Evolutionary conservation across 2,888 invertebrate genomes (phyloP).

Genomic region (Stomorhina lunata): DNA sequence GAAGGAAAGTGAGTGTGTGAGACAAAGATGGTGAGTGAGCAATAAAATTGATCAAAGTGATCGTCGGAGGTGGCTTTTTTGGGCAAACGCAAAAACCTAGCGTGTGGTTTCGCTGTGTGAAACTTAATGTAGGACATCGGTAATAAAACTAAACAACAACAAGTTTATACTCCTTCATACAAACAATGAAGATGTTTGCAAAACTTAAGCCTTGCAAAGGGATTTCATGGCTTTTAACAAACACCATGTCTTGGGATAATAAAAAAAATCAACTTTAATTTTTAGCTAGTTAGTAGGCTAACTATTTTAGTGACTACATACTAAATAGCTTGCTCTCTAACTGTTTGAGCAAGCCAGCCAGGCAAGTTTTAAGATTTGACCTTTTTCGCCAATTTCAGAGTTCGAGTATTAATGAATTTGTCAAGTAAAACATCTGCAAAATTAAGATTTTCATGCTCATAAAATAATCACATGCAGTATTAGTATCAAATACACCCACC

Average conservation of each 20-base stretch:
- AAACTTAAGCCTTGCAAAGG: constrained; percentile 53
- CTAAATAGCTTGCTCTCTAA: background rate
- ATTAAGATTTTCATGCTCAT: constrained; percentile 48
- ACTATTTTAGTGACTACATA: constrained; percentile 2
- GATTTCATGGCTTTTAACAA: constrained; percentile 48
- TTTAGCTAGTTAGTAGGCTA: constrained; percentile 4
- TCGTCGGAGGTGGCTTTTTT: constrained; percentile 31
- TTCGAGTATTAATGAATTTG: constrained; percentile 32
- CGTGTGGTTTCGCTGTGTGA: constrained; percentile 59
- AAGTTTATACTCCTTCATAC: background rate
- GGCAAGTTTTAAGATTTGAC: background rate
- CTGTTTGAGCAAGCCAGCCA: background rate
- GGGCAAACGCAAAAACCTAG: constrained; percentile 49
- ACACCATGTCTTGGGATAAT: background rate
- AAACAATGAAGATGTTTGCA: constrained; percentile 35
- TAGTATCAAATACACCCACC: constrained; percentile 28
- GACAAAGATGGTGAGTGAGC: background rate
- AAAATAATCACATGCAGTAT: constrained; percentile 49
- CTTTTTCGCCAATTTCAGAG: constrained; percentile 31
- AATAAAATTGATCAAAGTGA: background rate
- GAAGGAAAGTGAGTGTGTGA: background rate
- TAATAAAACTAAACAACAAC: constrained; percentile 12
- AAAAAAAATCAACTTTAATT: background rate
- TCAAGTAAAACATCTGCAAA: constrained; percentile 35
- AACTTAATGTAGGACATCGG: background rate